Percentiles rank a stretch among this genome's conserved stretches.
Evolutionary conservation across 2,888 invertebrate genomes (phyloP).

Genomic region (Synanthedon andrenaeformis): DNA sequence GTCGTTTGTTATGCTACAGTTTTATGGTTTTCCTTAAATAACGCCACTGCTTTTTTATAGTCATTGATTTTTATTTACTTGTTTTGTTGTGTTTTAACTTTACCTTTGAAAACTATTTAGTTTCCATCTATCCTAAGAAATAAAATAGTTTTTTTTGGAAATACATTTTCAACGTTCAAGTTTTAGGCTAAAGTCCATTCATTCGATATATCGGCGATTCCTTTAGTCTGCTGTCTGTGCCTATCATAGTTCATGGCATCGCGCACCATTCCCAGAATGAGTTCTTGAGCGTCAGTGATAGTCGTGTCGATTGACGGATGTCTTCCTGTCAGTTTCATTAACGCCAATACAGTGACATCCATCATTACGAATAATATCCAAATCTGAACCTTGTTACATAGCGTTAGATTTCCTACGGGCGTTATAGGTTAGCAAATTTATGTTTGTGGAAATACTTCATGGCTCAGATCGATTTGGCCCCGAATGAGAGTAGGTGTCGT

Average conservation of each 20-base stretch:
- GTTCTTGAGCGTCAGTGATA: constrained; percentile 32
- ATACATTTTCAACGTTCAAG: no score
- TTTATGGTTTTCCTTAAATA: constrained; percentile 56
- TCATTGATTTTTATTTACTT: no score
- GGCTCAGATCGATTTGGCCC: constrained; percentile 36
- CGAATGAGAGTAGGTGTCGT: constrained; percentile 31
- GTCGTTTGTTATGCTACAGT: constrained; percentile 45
- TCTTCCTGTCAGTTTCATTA: constrained; percentile 44
- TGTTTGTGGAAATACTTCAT: constrained; percentile 17
- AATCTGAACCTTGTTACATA: constrained; percentile 12
- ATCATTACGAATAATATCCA: constrained; percentile 12
- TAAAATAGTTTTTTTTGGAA: no score
- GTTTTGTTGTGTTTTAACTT: no score
- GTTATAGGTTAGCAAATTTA: constrained; percentile 11
- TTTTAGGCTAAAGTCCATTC: constrained; percentile 5
- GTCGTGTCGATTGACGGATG: constrained; percentile 46
- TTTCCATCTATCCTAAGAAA: no score
- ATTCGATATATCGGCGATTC: neutral
- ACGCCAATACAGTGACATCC: constrained; percentile 1
- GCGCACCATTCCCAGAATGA: constrained; percentile 40
- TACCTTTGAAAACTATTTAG: no score
- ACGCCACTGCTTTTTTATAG: constrained; percentile 10
- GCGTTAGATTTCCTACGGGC: constrained; percentile 12
- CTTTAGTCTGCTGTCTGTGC: constrained; percentile 10
- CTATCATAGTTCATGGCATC: constrained; percentile 26